Percentiles rank a stretch among this genome's conserved stretches.
phyloP scores from a whole-genome alignment of 2,797 vertebrate species.

The Lepus townsendii region DNA sequence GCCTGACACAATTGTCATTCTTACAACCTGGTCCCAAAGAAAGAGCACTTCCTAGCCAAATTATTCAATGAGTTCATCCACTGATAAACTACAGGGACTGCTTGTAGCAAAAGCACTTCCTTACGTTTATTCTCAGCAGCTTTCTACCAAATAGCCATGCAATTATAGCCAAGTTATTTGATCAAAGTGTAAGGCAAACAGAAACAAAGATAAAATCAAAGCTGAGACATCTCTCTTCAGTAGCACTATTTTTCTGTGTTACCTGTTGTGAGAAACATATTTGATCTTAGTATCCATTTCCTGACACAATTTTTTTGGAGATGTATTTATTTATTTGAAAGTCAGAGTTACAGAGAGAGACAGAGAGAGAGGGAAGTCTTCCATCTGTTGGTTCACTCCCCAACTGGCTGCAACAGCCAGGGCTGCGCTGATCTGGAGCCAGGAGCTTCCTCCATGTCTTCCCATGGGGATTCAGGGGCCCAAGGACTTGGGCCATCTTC shows the following conservation, averaged over 20 bases:
- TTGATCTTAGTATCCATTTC: not conserved
- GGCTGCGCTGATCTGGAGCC: no score
- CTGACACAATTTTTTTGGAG: not conserved
- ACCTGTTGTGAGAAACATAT: not conserved
- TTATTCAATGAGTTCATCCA: constrained; percentile 45
- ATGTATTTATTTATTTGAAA: no score
- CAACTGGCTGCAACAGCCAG: no score
- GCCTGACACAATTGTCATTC: constrained; percentile 40
- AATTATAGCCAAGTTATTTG: constrained; percentile 25
- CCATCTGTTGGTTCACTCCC: no score
- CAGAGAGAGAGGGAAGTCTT: no score
- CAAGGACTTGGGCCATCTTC: no score
- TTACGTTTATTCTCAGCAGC: constrained; percentile 57
- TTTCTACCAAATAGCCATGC: constrained; percentile 14
- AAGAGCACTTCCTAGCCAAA: constrained; percentile 29
- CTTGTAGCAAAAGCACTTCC: constrained; percentile 70
- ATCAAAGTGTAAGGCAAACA: constrained; percentile 19
- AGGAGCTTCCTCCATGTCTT: no score
- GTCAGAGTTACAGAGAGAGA: no score
- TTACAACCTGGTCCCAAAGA: not conserved
- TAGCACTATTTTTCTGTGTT: constrained; percentile 7
- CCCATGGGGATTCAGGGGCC: no score
- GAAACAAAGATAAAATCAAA: constrained; percentile 66
- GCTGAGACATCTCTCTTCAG: constrained; percentile 28
- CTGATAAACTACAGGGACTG: constrained; percentile 47